phyloP scores from a whole-genome alignment of 2,888 invertebrate species.

The Chrysotoxum bicinctum region DNA sequence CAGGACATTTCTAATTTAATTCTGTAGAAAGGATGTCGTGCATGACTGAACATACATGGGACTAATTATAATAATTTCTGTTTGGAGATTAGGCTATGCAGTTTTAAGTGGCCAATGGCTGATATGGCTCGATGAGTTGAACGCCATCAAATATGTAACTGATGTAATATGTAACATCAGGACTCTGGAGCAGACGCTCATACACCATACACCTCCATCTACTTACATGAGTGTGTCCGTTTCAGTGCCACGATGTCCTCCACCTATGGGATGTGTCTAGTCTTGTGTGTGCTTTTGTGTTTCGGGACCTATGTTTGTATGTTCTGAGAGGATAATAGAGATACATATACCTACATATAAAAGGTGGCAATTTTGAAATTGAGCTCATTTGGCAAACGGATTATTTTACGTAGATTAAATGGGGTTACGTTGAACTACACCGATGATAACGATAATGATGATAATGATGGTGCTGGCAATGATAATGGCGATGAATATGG shows the following conservation, averaged over 20 bases:
- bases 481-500: conserved; percentile 3
- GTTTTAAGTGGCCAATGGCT: conserved; percentile 70
- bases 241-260: conserved; percentile 24
- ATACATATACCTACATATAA: background rate
- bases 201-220: background rate
- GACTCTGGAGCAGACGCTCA: background rate
- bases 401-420: conserved; percentile 65
- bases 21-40: conserved; percentile 70
- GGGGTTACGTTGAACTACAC: conserved; percentile 57
- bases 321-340: conserved; percentile 36
- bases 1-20: conserved; percentile 69
- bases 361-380: conserved; percentile 64
- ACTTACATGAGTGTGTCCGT: background rate
- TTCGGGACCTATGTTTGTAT: background rate
- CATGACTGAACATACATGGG: conserved; percentile 69
- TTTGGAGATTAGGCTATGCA: conserved; percentile 70
- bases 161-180: background rate
- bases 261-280: conserved; percentile 13
- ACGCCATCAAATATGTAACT: conserved; percentile 64
- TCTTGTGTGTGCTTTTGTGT: background rate
- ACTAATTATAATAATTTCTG: conserved; percentile 72
- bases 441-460: conserved; percentile 43
- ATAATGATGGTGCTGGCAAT: conserved; percentile 29
- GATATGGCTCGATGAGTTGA: conserved; percentile 66
- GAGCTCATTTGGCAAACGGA: conserved; percentile 70